Evolutionary conservation across 1,140 invertebrate genomes (phyloP).

Genomic region (Leptinotarsa lineolata): DNA sequence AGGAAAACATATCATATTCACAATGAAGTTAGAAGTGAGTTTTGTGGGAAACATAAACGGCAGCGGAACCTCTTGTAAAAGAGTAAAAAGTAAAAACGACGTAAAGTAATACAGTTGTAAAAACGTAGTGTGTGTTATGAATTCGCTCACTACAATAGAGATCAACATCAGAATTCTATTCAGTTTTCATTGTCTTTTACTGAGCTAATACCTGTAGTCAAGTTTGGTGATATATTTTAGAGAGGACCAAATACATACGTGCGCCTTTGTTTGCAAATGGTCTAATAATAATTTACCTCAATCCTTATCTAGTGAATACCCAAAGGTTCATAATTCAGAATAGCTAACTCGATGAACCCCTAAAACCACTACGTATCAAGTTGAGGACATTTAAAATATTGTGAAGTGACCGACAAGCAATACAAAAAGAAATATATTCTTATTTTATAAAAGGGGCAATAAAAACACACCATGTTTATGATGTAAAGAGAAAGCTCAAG

Average conservation of each 20-base stretch:
- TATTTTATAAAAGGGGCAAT: slow-evolving; percentile 1
- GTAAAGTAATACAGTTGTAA: too few species aligned
- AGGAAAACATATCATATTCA: slow-evolving; percentile 36
- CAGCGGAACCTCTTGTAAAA: too few species aligned
- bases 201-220: too few species aligned
- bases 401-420: neutral
- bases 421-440: slow-evolving; percentile 12
- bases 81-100: too few species aligned
- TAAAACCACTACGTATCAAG: neutral
- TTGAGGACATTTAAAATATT: neutral
- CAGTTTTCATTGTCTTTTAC: too few species aligned
- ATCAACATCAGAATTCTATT: neutral
- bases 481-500: slow-evolving; percentile 17
- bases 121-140: neutral
- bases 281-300: too few species aligned
- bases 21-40: slow-evolving; percentile 4
- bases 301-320: too few species aligned
- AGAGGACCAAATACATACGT: too few species aligned
- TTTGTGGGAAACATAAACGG: slow-evolving; percentile 26
- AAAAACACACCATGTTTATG: slow-evolving; percentile 24
- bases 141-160: too few species aligned
- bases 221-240: neutral
- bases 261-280: too few species aligned
- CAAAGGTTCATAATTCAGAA: too few species aligned
- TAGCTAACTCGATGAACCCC: neutral